Conservation (phyloP, 2,113 vertebrate species). For the Salvator merianae region DNA sequence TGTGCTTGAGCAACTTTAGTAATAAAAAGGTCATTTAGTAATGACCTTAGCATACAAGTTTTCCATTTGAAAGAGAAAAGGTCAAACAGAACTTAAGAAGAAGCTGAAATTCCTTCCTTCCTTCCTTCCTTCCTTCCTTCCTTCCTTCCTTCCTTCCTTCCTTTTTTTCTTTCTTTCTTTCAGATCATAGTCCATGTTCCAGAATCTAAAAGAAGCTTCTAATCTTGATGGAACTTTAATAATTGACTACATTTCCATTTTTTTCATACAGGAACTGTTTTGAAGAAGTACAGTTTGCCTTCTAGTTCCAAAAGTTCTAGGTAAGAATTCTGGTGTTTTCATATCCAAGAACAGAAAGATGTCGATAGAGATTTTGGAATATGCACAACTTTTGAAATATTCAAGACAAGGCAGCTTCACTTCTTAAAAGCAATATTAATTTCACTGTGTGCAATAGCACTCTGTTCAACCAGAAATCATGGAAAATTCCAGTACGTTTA, state of each 20-base stretch:
- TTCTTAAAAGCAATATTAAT: neutral
- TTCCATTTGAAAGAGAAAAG: neutral
- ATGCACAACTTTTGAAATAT: neutral
- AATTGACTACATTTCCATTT: constrained; percentile 44
- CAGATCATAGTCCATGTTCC: neutral
- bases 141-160: too few relatives aligned
- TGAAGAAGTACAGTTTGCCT: constrained; percentile 75
- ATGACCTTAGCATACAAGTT: too few relatives aligned
- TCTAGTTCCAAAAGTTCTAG: constrained; percentile 73
- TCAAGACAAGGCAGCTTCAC: neutral
- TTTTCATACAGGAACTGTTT: constrained; percentile 73
- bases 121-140: too few relatives aligned
- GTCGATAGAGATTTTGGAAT: neutral
- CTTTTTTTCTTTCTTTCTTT: too few relatives aligned
- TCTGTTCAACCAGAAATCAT: neutral
- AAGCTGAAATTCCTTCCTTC: too few relatives aligned
- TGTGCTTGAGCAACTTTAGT: too few relatives aligned
- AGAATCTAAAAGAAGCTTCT: neutral
- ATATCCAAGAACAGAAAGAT: neutral
- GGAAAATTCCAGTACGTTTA: neutral
- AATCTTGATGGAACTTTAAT: constrained; percentile 4
- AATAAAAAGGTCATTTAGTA: too few relatives aligned
- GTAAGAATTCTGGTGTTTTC: constrained; percentile 73
- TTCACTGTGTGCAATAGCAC: neutral
- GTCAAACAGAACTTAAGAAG: too few relatives aligned